phyloP scores from a whole-genome alignment of 1,140 invertebrate genomes.

The Phthorimaea operculella region DNA sequence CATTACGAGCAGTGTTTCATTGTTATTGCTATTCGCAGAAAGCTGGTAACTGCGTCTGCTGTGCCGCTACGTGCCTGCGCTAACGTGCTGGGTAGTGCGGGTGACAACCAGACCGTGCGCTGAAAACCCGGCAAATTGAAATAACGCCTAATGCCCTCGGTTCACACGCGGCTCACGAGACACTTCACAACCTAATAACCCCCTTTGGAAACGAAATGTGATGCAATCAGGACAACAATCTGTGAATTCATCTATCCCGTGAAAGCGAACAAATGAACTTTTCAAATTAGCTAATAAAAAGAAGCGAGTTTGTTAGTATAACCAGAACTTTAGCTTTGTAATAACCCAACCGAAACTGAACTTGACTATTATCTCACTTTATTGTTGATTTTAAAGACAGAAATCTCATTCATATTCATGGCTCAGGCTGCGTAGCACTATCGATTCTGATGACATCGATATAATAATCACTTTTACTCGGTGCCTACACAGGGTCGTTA shows the following conservation, averaged over 20 bases:
- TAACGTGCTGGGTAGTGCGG: too few relatives aligned
- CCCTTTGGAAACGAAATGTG: too few relatives aligned
- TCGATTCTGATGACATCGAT: constrained; percentile 16
- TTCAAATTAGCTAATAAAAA: too few relatives aligned
- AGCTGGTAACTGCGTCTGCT: too few relatives aligned
- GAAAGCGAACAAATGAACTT: too few relatives aligned
- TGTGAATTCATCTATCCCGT: too few relatives aligned
- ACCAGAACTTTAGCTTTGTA: not conserved
- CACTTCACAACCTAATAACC: not conserved
- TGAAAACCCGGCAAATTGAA: not conserved
- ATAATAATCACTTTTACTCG: constrained; percentile 16
- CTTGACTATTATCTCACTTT: not conserved
- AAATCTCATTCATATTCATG: constrained; percentile 15
- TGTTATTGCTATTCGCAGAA: too few relatives aligned
- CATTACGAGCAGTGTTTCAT: too few relatives aligned
- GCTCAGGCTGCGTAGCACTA: constrained; percentile 5
- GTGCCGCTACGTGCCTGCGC: not conserved
- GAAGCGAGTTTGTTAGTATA: too few relatives aligned
- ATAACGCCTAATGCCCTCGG: not conserved
- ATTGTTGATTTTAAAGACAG: constrained; percentile 14
- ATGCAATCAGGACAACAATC: too few relatives aligned
- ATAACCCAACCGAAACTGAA: too few relatives aligned
- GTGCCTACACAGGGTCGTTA: constrained; percentile 22
- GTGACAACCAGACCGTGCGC: not conserved
- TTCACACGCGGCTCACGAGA: not conserved